These are phyloP conservation scores for Rhingia rostrata DNA, from an alignment of 2,888 invertebrate genomes.

Conservation along the genomic window DNA sequence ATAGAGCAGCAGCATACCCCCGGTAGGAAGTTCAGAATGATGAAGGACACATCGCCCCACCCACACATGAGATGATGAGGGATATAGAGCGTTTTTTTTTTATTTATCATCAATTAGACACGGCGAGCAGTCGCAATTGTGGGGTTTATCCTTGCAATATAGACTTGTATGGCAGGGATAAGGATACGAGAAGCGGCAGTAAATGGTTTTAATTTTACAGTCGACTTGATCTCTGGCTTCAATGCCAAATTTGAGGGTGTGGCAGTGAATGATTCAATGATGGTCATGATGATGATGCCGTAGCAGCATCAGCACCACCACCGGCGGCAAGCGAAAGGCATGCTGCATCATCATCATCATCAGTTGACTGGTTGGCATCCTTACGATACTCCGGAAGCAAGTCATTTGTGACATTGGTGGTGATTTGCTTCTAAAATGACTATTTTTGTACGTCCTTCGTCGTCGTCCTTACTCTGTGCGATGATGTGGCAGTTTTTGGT, in stretches of 20 bases:
- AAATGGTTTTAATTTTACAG: conserved; percentile 74
- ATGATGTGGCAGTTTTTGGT: conserved; percentile 61
- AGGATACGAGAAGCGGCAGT: conserved; percentile 52
- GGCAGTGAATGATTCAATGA: conserved; percentile 72
- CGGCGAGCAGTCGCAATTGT: conserved; percentile 75
- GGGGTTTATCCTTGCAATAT: conserved; percentile 60
- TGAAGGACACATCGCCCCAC: conserved; percentile 48
- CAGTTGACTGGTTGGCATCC: conserved; percentile 59
- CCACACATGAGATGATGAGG: conserved; percentile 48
- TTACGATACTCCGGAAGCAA: conserved; percentile 68
- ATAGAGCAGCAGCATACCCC: neutral
- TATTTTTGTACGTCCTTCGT: conserved; percentile 1
- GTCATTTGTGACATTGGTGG: conserved; percentile 72
- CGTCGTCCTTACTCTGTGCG: conserved; percentile 27
- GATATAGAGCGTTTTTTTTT: conserved; percentile 43
- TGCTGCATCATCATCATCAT: conserved; percentile 60
- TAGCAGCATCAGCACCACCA: no score
- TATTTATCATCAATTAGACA: conserved; percentile 80
- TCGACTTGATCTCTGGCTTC: conserved; percentile 71
- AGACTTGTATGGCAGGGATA: conserved; percentile 9
- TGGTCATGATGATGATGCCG: conserved; percentile 56
- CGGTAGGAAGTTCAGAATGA: conserved; percentile 28
- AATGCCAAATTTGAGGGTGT: conserved; percentile 72
- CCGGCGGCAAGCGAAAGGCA: conserved; percentile 53
- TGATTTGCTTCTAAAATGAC: conserved; percentile 48